A percentile compares a stretch with the other conserved stretches of the same genome.
Conservation (phyloP, 1,140 invertebrate species). For the Chironomus striatipennis region DNA sequence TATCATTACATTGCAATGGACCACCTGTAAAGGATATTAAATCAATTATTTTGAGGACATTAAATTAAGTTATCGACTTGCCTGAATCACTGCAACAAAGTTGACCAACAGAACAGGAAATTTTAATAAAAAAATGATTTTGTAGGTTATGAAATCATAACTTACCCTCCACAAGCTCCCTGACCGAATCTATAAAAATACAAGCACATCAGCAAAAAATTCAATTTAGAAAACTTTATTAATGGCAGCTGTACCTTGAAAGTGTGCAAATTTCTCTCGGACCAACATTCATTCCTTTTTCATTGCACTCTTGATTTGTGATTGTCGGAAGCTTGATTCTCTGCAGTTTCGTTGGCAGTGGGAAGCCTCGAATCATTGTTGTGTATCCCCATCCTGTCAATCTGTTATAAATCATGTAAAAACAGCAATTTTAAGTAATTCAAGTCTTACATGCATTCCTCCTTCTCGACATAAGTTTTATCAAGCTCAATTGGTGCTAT, state of each 20-base stretch:
- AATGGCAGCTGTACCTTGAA: background rate
- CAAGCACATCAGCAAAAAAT: background rate
- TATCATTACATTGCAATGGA: slow-evolving; percentile 43
- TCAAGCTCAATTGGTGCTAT: slow-evolving; percentile 31
- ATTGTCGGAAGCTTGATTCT: slow-evolving; percentile 2
- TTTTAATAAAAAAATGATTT: background rate
- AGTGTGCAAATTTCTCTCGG: slow-evolving; percentile 21
- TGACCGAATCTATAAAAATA: background rate
- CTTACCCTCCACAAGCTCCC: slow-evolving; percentile 21
- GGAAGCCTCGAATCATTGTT: slow-evolving; percentile 25
- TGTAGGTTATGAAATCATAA: background rate
- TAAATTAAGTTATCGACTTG: too few relatives aligned
- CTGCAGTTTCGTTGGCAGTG: background rate
- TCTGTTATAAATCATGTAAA: slow-evolving; percentile 25
- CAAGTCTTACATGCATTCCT: slow-evolving; percentile 27
- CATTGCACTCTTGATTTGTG: slow-evolving; percentile 19
- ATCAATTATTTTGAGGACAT: too few relatives aligned
- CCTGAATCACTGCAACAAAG: too few relatives aligned
- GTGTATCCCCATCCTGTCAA: slow-evolving; percentile 38
- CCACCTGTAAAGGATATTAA: slow-evolving; percentile 45
- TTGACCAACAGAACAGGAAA: slow-evolving; percentile 53
- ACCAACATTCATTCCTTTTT: slow-evolving; percentile 11
- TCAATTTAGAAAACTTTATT: background rate
- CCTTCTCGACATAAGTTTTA: slow-evolving; percentile 26
- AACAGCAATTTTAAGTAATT: slow-evolving; percentile 28